Conservation (phyloP, 2,888 invertebrate genomes). For the Anorthoa munda region DNA sequence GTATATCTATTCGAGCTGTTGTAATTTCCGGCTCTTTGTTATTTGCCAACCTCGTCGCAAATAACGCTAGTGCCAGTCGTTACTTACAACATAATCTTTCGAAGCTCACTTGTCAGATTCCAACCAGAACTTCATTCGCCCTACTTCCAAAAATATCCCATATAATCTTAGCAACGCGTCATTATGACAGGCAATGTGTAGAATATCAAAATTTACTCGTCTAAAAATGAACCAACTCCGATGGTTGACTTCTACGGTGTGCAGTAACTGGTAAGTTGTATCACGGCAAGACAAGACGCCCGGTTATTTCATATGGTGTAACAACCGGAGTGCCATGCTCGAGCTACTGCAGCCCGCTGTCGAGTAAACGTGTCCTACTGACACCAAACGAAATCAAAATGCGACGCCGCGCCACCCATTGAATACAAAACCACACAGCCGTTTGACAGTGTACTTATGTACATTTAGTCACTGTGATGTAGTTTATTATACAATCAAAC, state of each 20-base stretch:
- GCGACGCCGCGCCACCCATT: constrained; percentile 73
- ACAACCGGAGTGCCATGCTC: constrained; percentile 66
- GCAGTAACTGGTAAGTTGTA: constrained; percentile 51
- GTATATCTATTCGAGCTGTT: not conserved
- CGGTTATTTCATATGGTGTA: constrained; percentile 79
- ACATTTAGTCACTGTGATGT: constrained; percentile 76
- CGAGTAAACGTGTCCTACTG: constrained; percentile 84
- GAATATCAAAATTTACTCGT: constrained; percentile 66
- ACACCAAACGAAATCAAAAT: constrained; percentile 86
- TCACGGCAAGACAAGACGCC: constrained; percentile 66
- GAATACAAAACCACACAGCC: constrained; percentile 77
- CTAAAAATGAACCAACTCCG: constrained; percentile 46
- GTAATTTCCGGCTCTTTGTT: constrained; percentile 1
- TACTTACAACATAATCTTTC: constrained; percentile 16
- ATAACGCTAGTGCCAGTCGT: not conserved
- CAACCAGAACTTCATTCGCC: constrained; percentile 70
- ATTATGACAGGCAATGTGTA: constrained; percentile 71
- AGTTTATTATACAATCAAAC: constrained; percentile 77
- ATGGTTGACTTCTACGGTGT: constrained; percentile 42
- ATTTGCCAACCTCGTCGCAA: not conserved
- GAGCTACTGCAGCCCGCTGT: constrained; percentile 73
- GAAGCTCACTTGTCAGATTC: constrained; percentile 64
- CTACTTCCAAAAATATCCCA: constrained; percentile 76
- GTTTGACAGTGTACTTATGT: constrained; percentile 71
- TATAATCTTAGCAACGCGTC: constrained; percentile 67